These are phyloP conservation scores for Uropsilus gracilis DNA, from an alignment of 2,113 vertebrate species.

Conservation along the genomic window DNA sequence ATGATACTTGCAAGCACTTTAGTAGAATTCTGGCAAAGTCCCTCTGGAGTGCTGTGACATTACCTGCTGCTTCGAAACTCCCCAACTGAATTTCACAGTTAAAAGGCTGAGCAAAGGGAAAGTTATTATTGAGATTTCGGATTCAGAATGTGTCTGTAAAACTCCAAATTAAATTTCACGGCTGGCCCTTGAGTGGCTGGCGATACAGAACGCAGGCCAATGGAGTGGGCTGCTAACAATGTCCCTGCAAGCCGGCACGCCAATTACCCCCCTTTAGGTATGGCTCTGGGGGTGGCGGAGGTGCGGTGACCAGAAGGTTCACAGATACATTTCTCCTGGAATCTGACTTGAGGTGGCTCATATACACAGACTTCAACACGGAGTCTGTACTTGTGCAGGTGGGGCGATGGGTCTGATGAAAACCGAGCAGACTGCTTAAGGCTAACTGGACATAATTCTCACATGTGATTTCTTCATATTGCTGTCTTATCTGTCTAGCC, in stretches of 20 bases:
- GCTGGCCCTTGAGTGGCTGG: conserved; percentile 86
- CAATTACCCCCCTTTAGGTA: conserved; percentile 84
- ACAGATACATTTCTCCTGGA: conserved; percentile 43
- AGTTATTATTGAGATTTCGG: conserved; percentile 89
- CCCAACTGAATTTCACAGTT: conserved; percentile 90
- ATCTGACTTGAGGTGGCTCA: background rate
- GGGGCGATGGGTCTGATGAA: background rate
- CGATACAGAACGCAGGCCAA: conserved; percentile 76
- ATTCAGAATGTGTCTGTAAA: conserved; percentile 87
- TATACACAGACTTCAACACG: background rate
- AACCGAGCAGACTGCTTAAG: background rate
- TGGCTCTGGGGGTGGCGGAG: conserved; percentile 69
- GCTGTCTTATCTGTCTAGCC: background rate
- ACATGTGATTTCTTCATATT: background rate
- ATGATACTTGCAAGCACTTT: conserved; percentile 92
- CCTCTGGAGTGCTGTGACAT: conserved; percentile 88
- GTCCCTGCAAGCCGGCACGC: conserved; percentile 54
- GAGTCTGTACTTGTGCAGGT: background rate
- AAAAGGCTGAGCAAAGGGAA: conserved; percentile 90
- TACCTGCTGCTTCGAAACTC: conserved; percentile 91
- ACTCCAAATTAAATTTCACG: conserved; percentile 91
- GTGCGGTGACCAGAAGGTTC: background rate
- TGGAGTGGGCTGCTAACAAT: conserved; percentile 72
- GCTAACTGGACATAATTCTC: background rate
- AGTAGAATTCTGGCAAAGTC: conserved; percentile 91